phyloP scores from a whole-genome alignment of 2,888 invertebrate species.

The Eupelmus urozonus region DNA sequence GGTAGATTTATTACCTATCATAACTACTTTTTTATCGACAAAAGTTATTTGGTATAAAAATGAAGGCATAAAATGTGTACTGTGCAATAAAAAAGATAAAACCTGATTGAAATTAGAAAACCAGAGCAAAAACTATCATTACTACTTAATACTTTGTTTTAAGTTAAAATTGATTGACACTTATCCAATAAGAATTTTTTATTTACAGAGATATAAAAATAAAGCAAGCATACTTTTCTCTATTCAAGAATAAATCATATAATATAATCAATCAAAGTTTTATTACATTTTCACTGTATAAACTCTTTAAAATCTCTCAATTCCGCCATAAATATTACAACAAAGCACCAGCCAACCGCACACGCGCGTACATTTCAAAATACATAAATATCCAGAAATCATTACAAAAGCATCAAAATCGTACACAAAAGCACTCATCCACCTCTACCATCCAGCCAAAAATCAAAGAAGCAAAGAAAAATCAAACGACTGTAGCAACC shows the following conservation, averaged over 20 bases:
- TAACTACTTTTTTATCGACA: constrained; percentile 46
- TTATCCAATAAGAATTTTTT: no score
- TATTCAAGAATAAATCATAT: no score
- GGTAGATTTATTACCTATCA: constrained; percentile 35
- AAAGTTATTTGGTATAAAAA: constrained; percentile 37
- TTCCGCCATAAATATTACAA: no score
- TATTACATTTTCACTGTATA: no score
- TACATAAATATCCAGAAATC: no score
- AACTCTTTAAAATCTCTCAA: no score
- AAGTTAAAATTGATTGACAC: no score
- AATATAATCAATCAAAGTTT: no score
- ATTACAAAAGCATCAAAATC: no score
- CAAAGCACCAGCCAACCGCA: no score
- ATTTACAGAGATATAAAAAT: neutral
- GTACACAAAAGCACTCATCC: neutral
- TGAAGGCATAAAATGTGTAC: constrained; percentile 31
- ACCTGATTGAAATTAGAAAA: constrained; percentile 24
- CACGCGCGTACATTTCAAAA: no score
- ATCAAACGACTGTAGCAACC: neutral
- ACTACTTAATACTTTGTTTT: neutral
- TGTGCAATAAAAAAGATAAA: constrained; percentile 34
- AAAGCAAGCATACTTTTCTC: no score
- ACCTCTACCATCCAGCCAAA: neutral
- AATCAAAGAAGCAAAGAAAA: neutral
- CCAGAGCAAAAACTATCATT: neutral